These are phyloP conservation scores for Pseudocheirus occidentalis DNA, from an alignment of 2,797 vertebrate genomes.

Conservation along the genomic window DNA sequence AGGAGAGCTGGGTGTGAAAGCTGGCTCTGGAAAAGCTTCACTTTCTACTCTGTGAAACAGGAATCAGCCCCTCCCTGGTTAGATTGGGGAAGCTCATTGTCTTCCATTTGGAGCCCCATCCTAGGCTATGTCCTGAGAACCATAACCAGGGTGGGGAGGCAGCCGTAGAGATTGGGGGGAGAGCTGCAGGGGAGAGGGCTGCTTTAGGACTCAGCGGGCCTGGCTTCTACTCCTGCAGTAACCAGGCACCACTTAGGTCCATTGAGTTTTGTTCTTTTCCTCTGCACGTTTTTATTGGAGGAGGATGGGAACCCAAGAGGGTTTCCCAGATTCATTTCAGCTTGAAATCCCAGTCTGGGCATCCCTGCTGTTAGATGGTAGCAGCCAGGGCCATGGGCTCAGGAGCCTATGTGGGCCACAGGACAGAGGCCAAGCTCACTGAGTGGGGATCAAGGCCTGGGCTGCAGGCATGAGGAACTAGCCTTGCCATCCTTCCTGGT, in stretches of 20 bases:
- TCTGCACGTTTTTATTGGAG: not conserved
- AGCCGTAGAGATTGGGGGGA: too few relatives aligned
- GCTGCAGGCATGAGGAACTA: not conserved
- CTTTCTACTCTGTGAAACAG: too few relatives aligned
- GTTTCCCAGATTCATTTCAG: not conserved
- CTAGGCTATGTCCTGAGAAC: not conserved
- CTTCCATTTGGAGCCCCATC: not conserved
- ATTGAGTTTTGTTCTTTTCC: not conserved
- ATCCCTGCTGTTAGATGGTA: not conserved
- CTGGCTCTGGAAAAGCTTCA: not conserved
- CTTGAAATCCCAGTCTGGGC: too few relatives aligned
- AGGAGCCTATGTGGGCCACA: not conserved
- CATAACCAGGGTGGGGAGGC: too few relatives aligned
- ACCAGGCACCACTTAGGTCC: too few relatives aligned
- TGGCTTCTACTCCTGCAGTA: too few relatives aligned
- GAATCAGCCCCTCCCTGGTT: too few relatives aligned
- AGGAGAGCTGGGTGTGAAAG: too few relatives aligned
- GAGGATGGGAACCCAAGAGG: not conserved
- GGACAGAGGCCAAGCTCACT: too few relatives aligned
- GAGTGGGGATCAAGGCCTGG: not conserved
- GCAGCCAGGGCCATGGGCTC: not conserved
- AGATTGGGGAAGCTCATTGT: not conserved
- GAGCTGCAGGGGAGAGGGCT: too few relatives aligned
- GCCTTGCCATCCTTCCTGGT: not conserved
- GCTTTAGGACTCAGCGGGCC: too few relatives aligned